Conservation (phyloP, 2,113 vertebrate genomes). For the Nettapus auritus region DNA sequence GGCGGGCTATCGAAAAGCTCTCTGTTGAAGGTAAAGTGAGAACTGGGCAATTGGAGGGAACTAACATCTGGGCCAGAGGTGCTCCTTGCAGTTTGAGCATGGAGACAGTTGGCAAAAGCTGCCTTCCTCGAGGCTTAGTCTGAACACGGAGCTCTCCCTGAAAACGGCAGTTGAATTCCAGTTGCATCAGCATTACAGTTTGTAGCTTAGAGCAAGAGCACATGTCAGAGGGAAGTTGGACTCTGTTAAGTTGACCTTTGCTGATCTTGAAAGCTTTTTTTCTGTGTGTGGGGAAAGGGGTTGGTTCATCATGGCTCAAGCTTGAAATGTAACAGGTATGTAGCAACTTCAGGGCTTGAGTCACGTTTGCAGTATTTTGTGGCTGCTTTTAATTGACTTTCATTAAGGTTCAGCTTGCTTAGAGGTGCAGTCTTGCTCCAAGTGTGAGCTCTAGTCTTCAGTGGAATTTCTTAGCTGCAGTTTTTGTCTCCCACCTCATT, state of each 20-base stretch:
- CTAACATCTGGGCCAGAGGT: fast-evolving
- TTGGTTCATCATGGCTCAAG: slow-evolving; percentile 19
- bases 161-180: background rate
- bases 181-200: slow-evolving; percentile 16
- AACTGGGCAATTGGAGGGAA: background rate
- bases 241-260: background rate
- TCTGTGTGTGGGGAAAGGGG: background rate
- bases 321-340: slow-evolving; percentile 32
- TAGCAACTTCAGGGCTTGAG: slow-evolving; percentile 55
- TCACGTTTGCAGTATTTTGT: slow-evolving; percentile 46
- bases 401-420: background rate
- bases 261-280: slow-evolving; percentile 9
- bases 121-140: background rate
- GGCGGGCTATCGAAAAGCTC: slow-evolving; percentile 90
- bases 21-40: slow-evolving; percentile 87
- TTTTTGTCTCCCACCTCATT: background rate
- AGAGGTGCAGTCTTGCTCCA: background rate
- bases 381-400: slow-evolving; percentile 45
- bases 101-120: background rate
- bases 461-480: background rate
- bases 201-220: slow-evolving; percentile 6
- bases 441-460: background rate
- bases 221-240: background rate
- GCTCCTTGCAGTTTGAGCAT: background rate
- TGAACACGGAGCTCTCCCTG: background rate